Percentiles rank a stretch among this genome's conserved stretches.
Evolutionary conservation across 2,113 vertebrate genomes (phyloP).

Genomic region (Calidris pugnax): DNA sequence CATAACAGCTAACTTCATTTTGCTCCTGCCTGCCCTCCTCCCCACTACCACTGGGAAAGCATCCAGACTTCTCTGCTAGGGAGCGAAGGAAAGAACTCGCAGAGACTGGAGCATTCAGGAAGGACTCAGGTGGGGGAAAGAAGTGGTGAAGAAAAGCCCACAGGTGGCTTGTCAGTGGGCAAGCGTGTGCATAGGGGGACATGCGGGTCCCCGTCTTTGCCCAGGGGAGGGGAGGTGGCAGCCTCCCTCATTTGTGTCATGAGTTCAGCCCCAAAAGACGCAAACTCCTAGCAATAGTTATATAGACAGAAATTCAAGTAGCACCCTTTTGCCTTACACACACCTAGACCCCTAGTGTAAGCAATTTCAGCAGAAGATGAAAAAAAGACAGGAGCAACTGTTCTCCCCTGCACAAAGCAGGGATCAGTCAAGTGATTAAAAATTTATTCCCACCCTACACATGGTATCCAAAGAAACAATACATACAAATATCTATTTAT

Average conservation of each 20-base stretch:
- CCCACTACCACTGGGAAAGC: not conserved
- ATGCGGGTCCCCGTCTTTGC: not conserved
- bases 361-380: not conserved
- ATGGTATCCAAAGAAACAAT: not conserved
- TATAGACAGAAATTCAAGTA: not conserved
- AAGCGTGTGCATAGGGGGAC: too few relatives aligned
- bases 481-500: conserved; percentile 11
- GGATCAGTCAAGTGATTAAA: not conserved
- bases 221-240: not conserved
- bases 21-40: not conserved
- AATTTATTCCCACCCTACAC: conserved; percentile 25
- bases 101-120: not conserved
- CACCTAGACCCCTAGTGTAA: not conserved
- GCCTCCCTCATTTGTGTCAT: not conserved
- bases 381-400: not conserved
- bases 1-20: not conserved
- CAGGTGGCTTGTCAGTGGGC: not conserved
- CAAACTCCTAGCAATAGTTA: not conserved
- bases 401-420: not conserved
- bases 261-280: not conserved
- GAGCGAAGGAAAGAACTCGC: not conserved
- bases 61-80: not conserved
- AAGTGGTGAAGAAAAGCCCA: too few relatives aligned
- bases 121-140: not conserved
- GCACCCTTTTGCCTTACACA: not conserved